Percentiles rank a stretch among this genome's conserved stretches.
Conservation (phyloP, 2,113 vertebrate species). For the Probosciger aterrimus region DNA sequence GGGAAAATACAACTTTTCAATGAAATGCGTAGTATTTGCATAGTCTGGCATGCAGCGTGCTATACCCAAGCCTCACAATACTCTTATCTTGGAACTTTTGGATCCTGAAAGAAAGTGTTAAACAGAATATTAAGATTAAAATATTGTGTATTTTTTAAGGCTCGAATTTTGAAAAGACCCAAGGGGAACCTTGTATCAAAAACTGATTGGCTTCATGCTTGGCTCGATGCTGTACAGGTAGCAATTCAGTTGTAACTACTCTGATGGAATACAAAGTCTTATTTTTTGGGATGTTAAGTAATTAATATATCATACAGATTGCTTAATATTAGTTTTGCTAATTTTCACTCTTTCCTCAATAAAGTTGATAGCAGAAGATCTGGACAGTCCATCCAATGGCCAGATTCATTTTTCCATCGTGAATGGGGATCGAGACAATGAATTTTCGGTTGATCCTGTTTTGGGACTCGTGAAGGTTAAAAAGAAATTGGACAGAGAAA, state of each 20-base stretch:
- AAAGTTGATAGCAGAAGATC: slow-evolving; percentile 91
- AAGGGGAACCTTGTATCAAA: not conserved
- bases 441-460: slow-evolving; percentile 90
- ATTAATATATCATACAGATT: not conserved
- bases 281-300: not conserved
- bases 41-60: not conserved
- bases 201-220: not conserved
- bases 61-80: not conserved
- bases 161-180: not conserved
- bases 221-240: not conserved
- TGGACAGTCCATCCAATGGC: slow-evolving; percentile 88
- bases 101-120: not conserved
- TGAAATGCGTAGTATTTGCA: not conserved
- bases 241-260: not conserved
- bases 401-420: slow-evolving; percentile 89
- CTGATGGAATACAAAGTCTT: not conserved
- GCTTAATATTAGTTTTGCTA: not conserved
- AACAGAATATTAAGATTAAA: not conserved
- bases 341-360: slow-evolving; percentile 21
- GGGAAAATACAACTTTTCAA: not conserved
- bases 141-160: not conserved
- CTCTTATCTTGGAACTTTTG: not conserved
- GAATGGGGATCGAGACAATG: slow-evolving; percentile 86
- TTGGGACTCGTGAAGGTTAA: slow-evolving; percentile 90
- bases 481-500: slow-evolving; percentile 93